These are phyloP conservation scores for Dascyllus trimaculatus DNA, from an alignment of 2,113 vertebrate species.

Conservation along the genomic window DNA sequence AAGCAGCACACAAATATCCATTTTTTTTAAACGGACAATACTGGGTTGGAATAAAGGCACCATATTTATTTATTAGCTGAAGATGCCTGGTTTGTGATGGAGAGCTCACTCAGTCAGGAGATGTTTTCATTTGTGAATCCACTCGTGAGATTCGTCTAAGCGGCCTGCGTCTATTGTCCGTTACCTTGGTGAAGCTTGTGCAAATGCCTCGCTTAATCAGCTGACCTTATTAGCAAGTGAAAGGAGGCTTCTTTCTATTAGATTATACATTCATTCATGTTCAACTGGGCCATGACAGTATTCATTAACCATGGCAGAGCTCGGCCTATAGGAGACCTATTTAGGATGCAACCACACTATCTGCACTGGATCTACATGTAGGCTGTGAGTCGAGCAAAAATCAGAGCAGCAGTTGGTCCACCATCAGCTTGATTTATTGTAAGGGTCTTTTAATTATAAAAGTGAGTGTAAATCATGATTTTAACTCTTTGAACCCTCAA, in stretches of 20 bases:
- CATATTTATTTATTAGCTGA: too few relatives aligned
- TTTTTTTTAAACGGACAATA: background rate
- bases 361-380: background rate
- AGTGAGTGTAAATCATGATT: too few relatives aligned
- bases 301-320: slow-evolving; percentile 18
- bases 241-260: slow-evolving; percentile 56
- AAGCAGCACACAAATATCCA: too few relatives aligned
- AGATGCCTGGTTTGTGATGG: background rate
- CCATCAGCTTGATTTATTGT: too few relatives aligned
- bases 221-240: slow-evolving; percentile 82
- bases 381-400: too few relatives aligned
- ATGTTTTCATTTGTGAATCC: slow-evolving; percentile 38
- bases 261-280: slow-evolving; percentile 67
- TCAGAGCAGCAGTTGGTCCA: too few relatives aligned
- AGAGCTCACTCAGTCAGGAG: background rate
- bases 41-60: background rate
- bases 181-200: slow-evolving; percentile 77
- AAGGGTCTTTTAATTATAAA: too few relatives aligned
- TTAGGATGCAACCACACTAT: background rate
- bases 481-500: too few relatives aligned
- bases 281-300: slow-evolving; percentile 18
- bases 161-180: slow-evolving; percentile 60
- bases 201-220: slow-evolving; percentile 56
- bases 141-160: slow-evolving; percentile 47
- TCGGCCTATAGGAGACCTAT: slow-evolving; percentile 4